Conservation (phyloP, 2,888 invertebrate genomes). For the Idaea biselata region DNA sequence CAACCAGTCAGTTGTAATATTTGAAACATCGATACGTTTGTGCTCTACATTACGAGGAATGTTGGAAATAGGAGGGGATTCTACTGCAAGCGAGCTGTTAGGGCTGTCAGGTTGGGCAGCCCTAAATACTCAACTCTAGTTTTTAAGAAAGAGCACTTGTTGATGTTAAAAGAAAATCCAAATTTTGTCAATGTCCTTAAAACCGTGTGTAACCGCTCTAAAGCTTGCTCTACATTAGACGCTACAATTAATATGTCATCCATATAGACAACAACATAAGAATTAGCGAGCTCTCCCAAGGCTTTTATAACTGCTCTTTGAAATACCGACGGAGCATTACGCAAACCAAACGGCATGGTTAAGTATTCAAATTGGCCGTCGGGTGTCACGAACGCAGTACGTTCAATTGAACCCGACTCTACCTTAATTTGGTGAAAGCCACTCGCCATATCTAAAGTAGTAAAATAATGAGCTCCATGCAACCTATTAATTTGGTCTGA, state of each 20-base stretch:
- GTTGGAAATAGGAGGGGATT: not conserved
- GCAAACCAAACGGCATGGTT: conserved; percentile 29
- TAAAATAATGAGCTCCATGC: conserved; percentile 24
- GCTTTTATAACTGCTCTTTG: conserved; percentile 26
- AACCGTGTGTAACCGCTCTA: conserved; percentile 18
- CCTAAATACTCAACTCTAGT: conserved; percentile 28
- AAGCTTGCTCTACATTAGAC: conserved; percentile 15
- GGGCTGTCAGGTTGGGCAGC: conserved; percentile 18
- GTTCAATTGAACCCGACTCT: conserved; percentile 20
- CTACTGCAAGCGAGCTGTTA: conserved; percentile 21
- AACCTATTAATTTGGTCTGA: conserved; percentile 10
- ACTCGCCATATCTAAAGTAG: conserved; percentile 30
- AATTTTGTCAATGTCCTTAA: conserved; percentile 19
- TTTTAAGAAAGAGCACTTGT: conserved; percentile 30
- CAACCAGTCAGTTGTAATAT: conserved; percentile 30
- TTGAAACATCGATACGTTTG: conserved; percentile 22
- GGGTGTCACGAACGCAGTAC: conserved; percentile 25
- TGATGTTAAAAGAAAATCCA: conserved; percentile 30
- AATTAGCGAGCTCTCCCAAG: conserved; percentile 16
- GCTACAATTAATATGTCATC: conserved; percentile 26
- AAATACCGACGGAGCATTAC: conserved; percentile 27
- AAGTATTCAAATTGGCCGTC: conserved; percentile 26
- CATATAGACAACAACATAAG: conserved; percentile 21
- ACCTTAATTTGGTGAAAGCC: conserved; percentile 34
- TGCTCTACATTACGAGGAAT: not conserved